Evolutionary conservation across 2,113 vertebrate species (phyloP).

Genomic region (Malurus alboscapulatus): DNA sequence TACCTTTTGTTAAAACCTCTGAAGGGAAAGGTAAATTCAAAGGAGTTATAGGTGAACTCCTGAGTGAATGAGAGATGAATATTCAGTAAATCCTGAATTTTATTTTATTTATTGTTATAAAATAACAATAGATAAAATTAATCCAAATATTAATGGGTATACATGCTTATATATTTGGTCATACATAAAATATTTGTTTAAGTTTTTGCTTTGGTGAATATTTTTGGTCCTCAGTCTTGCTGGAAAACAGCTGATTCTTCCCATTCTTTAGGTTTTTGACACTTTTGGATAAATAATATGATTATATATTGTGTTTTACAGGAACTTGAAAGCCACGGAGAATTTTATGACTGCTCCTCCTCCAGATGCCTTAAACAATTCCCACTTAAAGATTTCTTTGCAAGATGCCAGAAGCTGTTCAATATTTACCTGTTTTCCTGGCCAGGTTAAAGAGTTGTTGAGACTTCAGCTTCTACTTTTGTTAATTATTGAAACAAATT

Average conservation of each 20-base stretch:
- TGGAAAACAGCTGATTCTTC: neutral
- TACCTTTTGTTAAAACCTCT: too few relatives aligned
- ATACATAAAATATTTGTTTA: neutral
- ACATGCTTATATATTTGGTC: neutral
- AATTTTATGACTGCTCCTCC: neutral
- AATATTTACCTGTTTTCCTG: neutral
- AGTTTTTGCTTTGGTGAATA: neutral
- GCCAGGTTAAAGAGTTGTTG: neutral
- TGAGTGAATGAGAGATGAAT: neutral
- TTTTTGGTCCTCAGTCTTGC: neutral
- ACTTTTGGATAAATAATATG: fast-evolving
- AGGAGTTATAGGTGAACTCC: neutral
- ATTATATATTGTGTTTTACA: neutral
- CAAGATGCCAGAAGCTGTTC: neutral
- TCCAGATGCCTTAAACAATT: neutral
- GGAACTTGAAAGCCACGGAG: neutral
- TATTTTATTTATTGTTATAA: too few relatives aligned
- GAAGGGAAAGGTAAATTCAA: too few relatives aligned
- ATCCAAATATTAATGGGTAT: neutral
- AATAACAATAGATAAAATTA: neutral
- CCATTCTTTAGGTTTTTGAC: neutral
- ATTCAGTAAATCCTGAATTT: neutral
- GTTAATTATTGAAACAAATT: neutral
- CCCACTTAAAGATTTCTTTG: neutral
- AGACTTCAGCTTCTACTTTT: neutral